Conservation (phyloP, 2,797 vertebrate genomes). For the Platalea minor region DNA sequence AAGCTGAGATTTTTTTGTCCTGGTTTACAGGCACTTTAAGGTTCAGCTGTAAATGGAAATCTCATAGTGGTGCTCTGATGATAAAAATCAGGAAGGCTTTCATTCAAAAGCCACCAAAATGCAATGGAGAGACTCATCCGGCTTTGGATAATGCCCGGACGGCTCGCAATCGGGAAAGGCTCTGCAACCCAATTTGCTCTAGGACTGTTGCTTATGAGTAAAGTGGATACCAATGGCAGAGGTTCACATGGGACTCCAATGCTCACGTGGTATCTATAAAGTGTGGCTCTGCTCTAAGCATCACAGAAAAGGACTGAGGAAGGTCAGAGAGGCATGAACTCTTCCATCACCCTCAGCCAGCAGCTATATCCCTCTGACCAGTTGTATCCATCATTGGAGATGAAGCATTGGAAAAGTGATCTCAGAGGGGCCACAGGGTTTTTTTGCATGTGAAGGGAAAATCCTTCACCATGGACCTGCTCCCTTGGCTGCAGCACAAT, state of each 20-base stretch:
- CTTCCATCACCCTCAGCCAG: background rate
- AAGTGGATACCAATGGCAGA: background rate
- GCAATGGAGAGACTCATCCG: background rate
- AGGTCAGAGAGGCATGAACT: background rate
- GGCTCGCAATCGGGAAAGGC: background rate
- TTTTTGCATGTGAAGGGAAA: background rate
- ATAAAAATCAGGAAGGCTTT: background rate
- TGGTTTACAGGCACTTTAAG: background rate
- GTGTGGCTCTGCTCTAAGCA: background rate
- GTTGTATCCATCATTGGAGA: rapidly evolving
- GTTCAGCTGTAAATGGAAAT: background rate
- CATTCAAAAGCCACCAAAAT: background rate
- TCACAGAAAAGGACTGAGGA: background rate
- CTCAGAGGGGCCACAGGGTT: background rate
- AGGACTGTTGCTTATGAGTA: background rate
- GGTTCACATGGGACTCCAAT: background rate
- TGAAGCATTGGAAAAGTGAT: background rate
- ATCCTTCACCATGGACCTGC: background rate
- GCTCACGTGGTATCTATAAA: background rate
- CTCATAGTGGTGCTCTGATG: background rate
- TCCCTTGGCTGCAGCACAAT: background rate
- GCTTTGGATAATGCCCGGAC: background rate
- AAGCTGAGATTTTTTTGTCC: background rate
- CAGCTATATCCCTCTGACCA: background rate
- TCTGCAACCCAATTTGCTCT: background rate